Conservation (phyloP, 2,888 invertebrate genomes). For the Podotricha telesiphe region DNA sequence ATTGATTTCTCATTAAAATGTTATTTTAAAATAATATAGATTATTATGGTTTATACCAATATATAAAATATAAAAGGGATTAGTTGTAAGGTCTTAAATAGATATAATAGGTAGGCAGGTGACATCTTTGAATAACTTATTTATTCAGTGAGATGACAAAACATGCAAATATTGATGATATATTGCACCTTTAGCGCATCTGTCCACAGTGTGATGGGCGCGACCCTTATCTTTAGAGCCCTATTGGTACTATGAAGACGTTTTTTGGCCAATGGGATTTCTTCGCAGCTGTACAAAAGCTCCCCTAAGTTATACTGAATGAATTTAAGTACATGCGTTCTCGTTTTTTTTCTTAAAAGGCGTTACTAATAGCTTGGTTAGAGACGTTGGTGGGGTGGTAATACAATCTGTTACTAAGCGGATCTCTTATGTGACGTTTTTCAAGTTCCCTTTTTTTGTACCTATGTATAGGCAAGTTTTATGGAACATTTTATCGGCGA, state of each 20-base stretch:
- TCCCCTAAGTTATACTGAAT: slow-evolving; percentile 55
- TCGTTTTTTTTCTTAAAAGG: slow-evolving; percentile 44
- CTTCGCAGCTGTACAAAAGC: slow-evolving; percentile 54
- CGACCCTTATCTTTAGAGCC: slow-evolving; percentile 60
- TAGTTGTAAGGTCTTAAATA: background rate
- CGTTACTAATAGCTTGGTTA: slow-evolving; percentile 34
- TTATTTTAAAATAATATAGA: no score
- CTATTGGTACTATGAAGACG: slow-evolving; percentile 59
- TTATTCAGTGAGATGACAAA: slow-evolving; percentile 53
- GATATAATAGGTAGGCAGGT: slow-evolving; percentile 53
- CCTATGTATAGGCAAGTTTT: no score
- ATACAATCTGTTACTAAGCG: slow-evolving; percentile 19
- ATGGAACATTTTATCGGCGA: no score
- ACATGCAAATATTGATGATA: slow-evolving; percentile 57
- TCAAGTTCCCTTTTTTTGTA: background rate
- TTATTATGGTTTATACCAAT: background rate
- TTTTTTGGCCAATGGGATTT: slow-evolving; percentile 62
- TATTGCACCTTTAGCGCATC: slow-evolving; percentile 68
- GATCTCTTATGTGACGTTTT: slow-evolving; percentile 15
- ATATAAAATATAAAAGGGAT: background rate
- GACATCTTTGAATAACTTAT: slow-evolving; percentile 51
- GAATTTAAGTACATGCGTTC: slow-evolving; percentile 45
- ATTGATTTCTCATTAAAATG: no score
- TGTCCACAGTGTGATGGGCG: slow-evolving; percentile 57
- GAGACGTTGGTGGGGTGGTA: slow-evolving; percentile 24